Evolutionary conservation across 30 jellyfish, hydroid and myxozoan species (phyloP), one percentile per base, ranked within the genome.

Genomic region (Sanderia malayensis): DNA sequence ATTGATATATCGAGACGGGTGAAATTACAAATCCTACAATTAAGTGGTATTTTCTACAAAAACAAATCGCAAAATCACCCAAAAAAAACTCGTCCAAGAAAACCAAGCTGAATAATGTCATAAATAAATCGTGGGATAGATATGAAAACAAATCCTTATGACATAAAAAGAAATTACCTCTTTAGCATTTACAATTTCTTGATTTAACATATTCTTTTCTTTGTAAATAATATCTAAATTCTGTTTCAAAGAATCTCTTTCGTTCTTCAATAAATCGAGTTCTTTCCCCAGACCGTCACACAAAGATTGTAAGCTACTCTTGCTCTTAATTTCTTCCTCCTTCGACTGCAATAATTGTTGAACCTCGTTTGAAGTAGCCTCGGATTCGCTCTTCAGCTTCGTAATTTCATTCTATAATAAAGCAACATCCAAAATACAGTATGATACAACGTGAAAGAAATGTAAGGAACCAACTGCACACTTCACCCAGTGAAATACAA

Each of bases 201-300:
- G 61, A 31, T 22, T 0, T 26, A 79, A 26, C 9, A 33, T 46
- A 21, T 46, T 31, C 34, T 66, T 79, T 21, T 79, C 92, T 27
- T 55, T 30, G 21, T 46, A 46, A 29, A 61, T 24, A 10, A 26
- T 21, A 34, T 67, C 61, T 1, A 49, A 31, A 23, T 61, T 58
- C 19, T 22, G 45, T 20, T 57, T 63, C 10, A 83, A 23, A n/a
- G 73, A n/a, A 6, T 75, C 67, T 19, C 61, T 20, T 22, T 84
- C 86, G 19, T 18, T 46, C 44, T 61, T 57, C 63, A 75, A 21
- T 6, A 62, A 11, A 23, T 76, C 71, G 1, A 74, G 58, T 53
- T 84, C 90, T 17, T 60, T 58, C 21, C 22, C 26, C 13, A 65
- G 68, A 41, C 33, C 62, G 0, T 84, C 88, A 22, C 70, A 46